These are phyloP conservation scores for Ictalurus furcatus DNA, from an alignment of 2,113 vertebrate genomes.

Conservation along the genomic window DNA sequence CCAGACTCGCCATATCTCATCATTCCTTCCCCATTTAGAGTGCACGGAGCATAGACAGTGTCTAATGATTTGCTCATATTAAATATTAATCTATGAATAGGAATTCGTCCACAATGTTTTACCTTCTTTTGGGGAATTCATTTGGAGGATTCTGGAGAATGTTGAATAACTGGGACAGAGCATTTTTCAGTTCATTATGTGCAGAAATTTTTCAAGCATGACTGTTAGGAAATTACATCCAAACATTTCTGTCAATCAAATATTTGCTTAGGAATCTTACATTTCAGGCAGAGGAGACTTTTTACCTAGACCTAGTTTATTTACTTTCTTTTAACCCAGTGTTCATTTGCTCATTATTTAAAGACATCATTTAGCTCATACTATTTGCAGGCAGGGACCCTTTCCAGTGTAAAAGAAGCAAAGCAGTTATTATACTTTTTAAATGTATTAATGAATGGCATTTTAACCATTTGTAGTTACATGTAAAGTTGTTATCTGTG, in stretches of 20 bases:
- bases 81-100: conserved; percentile 39
- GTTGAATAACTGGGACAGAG: conserved; percentile 11
- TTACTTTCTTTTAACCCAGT: not conserved
- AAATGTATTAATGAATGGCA: too few species aligned
- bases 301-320: not conserved
- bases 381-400: not conserved
- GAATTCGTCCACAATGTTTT: conserved; percentile 14
- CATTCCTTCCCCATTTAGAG: conserved; percentile 31
- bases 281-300: not conserved
- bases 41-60: conserved; percentile 42
- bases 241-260: not conserved
- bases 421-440: too few species aligned
- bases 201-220: not conserved
- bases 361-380: not conserved
- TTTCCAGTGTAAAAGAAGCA: too few species aligned
- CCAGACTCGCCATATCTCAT: conserved; percentile 42
- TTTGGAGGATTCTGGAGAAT: conserved; percentile 21
- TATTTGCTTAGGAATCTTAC: not conserved
- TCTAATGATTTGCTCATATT: conserved; percentile 53
- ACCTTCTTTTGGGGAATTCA: conserved; percentile 16
- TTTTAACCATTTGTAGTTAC: too few species aligned
- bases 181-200: conserved; percentile 12
- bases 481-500: not conserved
- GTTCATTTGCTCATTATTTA: not conserved
- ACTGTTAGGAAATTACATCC: conserved; percentile 17